Base-by-base conservation (phyloP, 2,113 vertebrate species). In the Mirza zaza region DNA sequence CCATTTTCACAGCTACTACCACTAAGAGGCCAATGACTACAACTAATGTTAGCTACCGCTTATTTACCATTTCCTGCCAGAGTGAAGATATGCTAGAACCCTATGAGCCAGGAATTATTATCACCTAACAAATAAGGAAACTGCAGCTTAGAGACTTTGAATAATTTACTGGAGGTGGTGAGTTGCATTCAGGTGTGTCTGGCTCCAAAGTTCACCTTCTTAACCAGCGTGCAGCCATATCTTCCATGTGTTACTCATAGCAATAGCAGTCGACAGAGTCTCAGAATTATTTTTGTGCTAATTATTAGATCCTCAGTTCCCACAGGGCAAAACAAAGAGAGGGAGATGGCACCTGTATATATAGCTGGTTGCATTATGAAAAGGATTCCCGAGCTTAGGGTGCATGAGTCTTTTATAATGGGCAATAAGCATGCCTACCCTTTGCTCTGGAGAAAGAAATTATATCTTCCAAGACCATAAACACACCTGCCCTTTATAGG, bases 201-300 rank as follows among this genome's bases (percentile, higher is more conserved):
- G 39, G 55, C 2, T 36, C 27, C n/a, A 1, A 42, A 7, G 29
- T 59, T 61, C 20, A 67, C 9, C 36, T 85, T 70, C 34, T 65
- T 67, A 20, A 67, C 3, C 2, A 10, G 27, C n/a, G 25, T 17
- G 21, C 3, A 4, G 29, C 15, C 0, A 1, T 17, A 39, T 29
- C 71, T n/a, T 63, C 1, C 88, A 11, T 4, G 10, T 3, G 23
- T 34, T 63, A 27, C 61, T 63, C 42, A 55, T 2, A 71, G 39
- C 15, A 75, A 76, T 5, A 70, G 52, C 1, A 52, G 45, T 39
- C 50, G 18, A 27, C 25, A 42, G 4, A 11, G 13, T 52, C n/a
- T 27, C n/a, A 76, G 15, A 15, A 71, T 73, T 52, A 36, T 45
- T 88, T 94, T 79, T 92, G 17, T 34, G 25, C 61, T 68, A 27